A percentile compares a stretch with the other conserved stretches of the same genome.
Conservation (phyloP, 2,888 invertebrate species). For the Gonocerus acuteangulatus region DNA sequence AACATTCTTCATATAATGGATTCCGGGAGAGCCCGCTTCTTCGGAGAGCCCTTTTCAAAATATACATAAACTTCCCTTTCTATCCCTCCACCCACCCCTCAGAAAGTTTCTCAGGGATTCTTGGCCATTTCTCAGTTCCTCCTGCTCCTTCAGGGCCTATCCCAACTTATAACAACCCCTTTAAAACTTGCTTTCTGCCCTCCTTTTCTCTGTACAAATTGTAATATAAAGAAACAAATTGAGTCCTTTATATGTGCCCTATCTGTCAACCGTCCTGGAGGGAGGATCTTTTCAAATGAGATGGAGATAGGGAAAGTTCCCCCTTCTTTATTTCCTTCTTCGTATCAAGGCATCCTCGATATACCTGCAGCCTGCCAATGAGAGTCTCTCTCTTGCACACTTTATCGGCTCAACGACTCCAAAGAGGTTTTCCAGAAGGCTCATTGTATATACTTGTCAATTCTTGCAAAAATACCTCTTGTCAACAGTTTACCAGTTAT, state of each 20-base stretch:
- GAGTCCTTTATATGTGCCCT: conserved; percentile 16
- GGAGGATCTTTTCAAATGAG: no score
- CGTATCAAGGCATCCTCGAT: no score
- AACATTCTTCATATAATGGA: conserved; percentile 35
- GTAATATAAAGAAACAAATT: conserved; percentile 24
- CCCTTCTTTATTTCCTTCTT: no score
- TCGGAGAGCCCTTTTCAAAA: conserved; percentile 15
- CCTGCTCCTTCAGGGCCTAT: conserved; percentile 2
- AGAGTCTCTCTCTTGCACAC: no score
- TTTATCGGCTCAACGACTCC: no score
- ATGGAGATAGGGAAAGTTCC: no score
- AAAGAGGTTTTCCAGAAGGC: no score
- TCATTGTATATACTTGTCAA: no score
- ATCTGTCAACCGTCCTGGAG: background rate
- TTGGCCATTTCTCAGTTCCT: conserved; percentile 17
- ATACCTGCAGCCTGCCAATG: no score
- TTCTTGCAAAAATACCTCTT: no score
- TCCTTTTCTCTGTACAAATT: conserved; percentile 7
- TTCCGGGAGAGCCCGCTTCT: conserved; percentile 33
- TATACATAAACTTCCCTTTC: conserved; percentile 20
- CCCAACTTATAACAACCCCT: conserved; percentile 24
- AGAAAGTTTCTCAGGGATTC: conserved; percentile 7
- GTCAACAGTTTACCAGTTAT: no score
- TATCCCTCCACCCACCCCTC: background rate
- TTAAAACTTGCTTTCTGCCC: conserved; percentile 11